phyloP scores from a whole-genome alignment of 2,888 invertebrate species.

The Tenthredo livida region DNA sequence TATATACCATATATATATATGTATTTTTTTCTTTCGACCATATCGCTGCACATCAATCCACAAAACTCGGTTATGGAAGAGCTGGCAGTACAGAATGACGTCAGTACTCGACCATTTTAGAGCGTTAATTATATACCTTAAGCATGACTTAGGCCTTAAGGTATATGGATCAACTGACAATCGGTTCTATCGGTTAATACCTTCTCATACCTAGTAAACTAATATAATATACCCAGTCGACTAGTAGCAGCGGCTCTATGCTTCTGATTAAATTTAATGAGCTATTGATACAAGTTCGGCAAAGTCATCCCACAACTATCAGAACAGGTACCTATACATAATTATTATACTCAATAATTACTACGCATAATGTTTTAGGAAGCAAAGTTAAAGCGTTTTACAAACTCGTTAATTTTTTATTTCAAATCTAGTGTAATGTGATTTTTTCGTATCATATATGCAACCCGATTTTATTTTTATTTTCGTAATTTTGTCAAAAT shows the following conservation, averaged over 20 bases:
- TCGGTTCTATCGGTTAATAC: not conserved
- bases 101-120: constrained; percentile 6
- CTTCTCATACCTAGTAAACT: not conserved
- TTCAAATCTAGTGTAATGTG: too few relatives aligned
- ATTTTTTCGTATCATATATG: too few relatives aligned
- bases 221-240: too few relatives aligned
- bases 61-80: not conserved
- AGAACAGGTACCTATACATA: not conserved
- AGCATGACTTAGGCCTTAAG: constrained; percentile 17
- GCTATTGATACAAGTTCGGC: constrained; percentile 35
- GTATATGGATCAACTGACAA: not conserved
- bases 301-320: constrained; percentile 18
- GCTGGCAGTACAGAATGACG: not conserved
- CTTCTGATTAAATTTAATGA: constrained; percentile 37
- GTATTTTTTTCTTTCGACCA: not conserved
- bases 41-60: not conserved
- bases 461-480: too few relatives aligned
- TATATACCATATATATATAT: too few relatives aligned
- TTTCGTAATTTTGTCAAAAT: too few relatives aligned
- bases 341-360: not conserved
- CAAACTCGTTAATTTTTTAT: too few relatives aligned
- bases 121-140: constrained; percentile 27
- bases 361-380: not conserved
- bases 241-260: not conserved
- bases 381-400: not conserved